These are phyloP conservation scores for Gallirallus australis DNA, from an alignment of 2,797 vertebrate genomes.

Conservation along the genomic window DNA sequence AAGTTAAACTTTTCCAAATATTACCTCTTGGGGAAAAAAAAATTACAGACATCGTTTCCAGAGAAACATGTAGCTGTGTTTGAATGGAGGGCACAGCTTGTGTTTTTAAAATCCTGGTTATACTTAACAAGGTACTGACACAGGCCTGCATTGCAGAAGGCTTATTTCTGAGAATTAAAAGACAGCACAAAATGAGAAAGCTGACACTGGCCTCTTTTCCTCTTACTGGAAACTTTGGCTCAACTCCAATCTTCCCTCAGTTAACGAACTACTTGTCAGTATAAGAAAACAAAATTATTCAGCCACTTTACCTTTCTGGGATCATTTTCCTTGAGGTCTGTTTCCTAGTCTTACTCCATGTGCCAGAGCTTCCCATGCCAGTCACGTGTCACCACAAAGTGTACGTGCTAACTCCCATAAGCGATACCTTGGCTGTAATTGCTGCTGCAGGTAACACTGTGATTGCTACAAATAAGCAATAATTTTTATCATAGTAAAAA, in stretches of 20 bases:
- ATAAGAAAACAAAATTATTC: background rate
- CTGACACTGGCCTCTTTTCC: background rate
- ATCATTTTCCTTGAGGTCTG: background rate
- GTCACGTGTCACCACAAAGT: background rate
- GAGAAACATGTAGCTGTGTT: background rate
- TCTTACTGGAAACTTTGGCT: slow-evolving; percentile 3
- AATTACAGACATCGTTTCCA: background rate
- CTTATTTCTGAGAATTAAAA: background rate
- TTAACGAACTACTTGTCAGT: background rate
- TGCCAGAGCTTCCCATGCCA: background rate
- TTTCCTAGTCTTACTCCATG: background rate
- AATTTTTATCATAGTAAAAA: background rate
- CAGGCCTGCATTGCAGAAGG: background rate
- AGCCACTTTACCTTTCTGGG: background rate
- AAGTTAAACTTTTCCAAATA: background rate
- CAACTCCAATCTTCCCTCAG: background rate
- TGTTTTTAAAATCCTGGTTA: background rate
- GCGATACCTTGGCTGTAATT: fast-evolving
- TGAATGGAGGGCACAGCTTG: background rate
- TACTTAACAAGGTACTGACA: background rate
- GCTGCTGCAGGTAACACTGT: background rate
- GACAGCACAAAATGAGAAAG: background rate
- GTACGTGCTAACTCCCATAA: background rate
- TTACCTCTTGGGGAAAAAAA: background rate
- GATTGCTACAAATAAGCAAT: background rate